Base-by-base conservation (phyloP, 2,888 invertebrate species). In the Neoaliturus tenellus region DNA sequence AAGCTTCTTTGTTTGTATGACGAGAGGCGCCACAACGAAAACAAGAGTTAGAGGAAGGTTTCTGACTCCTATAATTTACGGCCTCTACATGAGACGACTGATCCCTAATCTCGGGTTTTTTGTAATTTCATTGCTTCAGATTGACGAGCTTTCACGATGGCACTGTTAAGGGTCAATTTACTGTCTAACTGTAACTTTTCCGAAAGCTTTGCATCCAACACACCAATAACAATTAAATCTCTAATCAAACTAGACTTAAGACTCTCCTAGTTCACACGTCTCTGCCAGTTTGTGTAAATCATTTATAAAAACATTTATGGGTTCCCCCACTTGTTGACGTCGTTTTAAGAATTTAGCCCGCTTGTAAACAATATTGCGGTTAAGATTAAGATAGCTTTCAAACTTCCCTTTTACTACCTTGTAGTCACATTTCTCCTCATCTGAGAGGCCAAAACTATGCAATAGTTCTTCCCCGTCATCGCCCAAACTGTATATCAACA, bases 191-290 rank as follows among this genome's bases (percentile, higher is more conserved):
- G 62, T 23, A 62, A 23, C 25, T 62, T 20, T 20, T 62, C 62
- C 1, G 62, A 62, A 62, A 31, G 48, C 17, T 48, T 48, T 48
- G 12, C 17, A 48, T 48, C 48, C 17, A 17, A 48, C 4, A 62
- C 62, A 31, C 62, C 62, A 62, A 62, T 62, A 23, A 62, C 62
- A 62, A 31, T 62, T 62, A 62, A 62, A 17, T 62, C 62, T 23
- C 62, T 62, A 4, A 62, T 62, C 62, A 62, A 23, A 62, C 62
- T 62, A 62, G 25, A 62, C 31, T 62, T 62, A 4, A 62, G 12
- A 62, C 3, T 62, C 25, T 10, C 62, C 62, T 62, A 31, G 25
- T 31, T 28, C 31, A 31, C 62, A 62, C 6, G 62, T 62, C 25
- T 62, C 62, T 62, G 31, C 25, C 25, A 62, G 25, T 62, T 28